phyloP scores from a whole-genome alignment of 2,888 invertebrate species.

The Lasioglossum figueresi region DNA sequence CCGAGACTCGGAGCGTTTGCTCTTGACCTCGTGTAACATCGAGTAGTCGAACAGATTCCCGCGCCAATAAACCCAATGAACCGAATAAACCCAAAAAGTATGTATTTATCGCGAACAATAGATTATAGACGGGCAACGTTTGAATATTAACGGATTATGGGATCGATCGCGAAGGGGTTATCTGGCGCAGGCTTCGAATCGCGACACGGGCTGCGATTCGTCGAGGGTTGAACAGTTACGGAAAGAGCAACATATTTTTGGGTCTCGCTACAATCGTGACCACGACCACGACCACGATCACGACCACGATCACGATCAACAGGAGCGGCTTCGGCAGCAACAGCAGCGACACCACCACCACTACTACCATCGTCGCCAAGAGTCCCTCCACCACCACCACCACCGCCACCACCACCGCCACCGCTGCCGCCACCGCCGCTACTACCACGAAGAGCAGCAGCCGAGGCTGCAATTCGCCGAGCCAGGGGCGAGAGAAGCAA shows the following conservation, averaged over 20 bases:
- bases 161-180: conserved; percentile 23
- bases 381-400: conserved; percentile 53
- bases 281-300: not conserved
- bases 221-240: conserved; percentile 27
- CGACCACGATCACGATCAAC: too few species aligned
- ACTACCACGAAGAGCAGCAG: conserved; percentile 47
- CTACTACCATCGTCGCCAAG: not conserved
- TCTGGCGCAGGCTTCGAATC: not conserved
- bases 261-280: not conserved
- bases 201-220: conserved; percentile 21
- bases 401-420: conserved; percentile 45
- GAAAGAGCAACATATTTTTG: not conserved
- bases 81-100: not conserved
- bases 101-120: not conserved
- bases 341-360: conserved; percentile 64
- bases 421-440: conserved; percentile 64
- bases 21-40: not conserved
- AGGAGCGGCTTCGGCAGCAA: conserved; percentile 82
- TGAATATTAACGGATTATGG: not conserved
- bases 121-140: not conserved
- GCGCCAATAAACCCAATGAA: not conserved
- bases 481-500: conserved; percentile 78
- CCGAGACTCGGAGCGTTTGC: not conserved
- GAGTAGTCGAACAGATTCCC: not conserved
- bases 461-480: conserved; percentile 70